phyloP scores from a whole-genome alignment of 2,888 invertebrate genomes.

The Ormyrus pomaceus region DNA sequence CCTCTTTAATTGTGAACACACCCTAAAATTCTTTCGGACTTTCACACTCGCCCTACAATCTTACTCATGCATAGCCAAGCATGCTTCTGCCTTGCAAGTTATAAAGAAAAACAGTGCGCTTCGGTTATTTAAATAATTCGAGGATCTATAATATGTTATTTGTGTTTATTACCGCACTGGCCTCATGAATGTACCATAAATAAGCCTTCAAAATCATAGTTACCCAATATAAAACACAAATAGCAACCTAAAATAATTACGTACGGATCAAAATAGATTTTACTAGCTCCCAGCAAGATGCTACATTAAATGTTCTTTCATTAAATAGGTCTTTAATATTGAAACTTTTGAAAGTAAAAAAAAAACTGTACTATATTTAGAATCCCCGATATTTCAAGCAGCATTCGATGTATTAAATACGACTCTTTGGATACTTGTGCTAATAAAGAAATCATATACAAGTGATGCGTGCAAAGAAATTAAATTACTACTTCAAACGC shows the following conservation, averaged over 20 bases:
- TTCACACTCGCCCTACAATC: too few species aligned
- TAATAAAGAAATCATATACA: too few species aligned
- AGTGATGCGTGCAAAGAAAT: too few species aligned
- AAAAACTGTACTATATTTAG: too few species aligned
- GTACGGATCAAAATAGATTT: constrained; percentile 36
- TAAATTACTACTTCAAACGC: too few species aligned
- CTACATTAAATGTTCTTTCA: constrained; percentile 5
- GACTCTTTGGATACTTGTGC: too few species aligned
- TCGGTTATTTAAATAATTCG: constrained; percentile 1
- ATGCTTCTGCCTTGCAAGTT: too few species aligned
- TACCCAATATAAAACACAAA: constrained; percentile 43
- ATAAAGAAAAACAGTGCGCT: background rate
- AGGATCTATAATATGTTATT: background rate
- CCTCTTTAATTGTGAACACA: constrained; percentile 37
- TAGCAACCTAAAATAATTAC: constrained; percentile 45
- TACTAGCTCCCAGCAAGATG: constrained; percentile 2
- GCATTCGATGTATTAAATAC: too few species aligned
- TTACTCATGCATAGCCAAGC: too few species aligned
- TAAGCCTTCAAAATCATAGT: constrained; percentile 18
- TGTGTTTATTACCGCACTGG: background rate
- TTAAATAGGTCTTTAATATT: too few species aligned
- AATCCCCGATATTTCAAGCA: too few species aligned
- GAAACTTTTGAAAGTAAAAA: too few species aligned
- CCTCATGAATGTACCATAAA: constrained; percentile 10
- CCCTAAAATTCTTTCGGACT: constrained; percentile 35